Evolutionary conservation across 1,140 invertebrate species (phyloP), one percentile per base, ranked within the genome.

Genomic region (Coelopa frigida): DNA sequence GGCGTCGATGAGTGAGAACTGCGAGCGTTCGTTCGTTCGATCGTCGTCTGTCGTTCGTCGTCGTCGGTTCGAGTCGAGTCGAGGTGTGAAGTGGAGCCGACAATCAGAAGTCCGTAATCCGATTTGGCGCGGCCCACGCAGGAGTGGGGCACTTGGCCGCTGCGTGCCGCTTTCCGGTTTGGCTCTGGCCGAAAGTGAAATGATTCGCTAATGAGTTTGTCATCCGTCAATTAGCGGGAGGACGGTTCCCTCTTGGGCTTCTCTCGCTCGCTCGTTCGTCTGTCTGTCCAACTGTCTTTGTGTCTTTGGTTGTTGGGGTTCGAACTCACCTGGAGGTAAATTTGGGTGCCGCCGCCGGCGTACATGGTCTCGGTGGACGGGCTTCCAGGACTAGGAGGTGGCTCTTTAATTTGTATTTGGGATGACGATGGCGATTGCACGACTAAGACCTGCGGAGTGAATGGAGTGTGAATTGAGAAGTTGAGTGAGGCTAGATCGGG

Each of bases 281-380:
- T 8, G 11, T 36, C 14, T 38, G 36, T 18, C 17, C 21, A 20
- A 12, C n/a, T 26, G 44, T 46, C 21, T 17, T 8, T 37, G 12
- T 18, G 3, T 32, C 27, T 36, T 36, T 26, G 21, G 17, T 46
- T 29, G 22, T 36, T n/a, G n/a, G n/a, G n/a, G n/a, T n/a, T n/a
- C 24, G 23, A 45, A 59, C 59, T 67, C 62, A 70, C 67, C 66
- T 70, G 67, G 52, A 70, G 57, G 51, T 69, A 70, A 51, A 70
- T 70, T 58, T 70, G 67, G 54, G 67, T 70, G 58, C 66, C 60
- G 56, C 66, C 67, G 53, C 61, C 56, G 39, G 66, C 61, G 53
- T 70, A 70, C 67, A 70, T 70, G 54, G 55, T 61, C 52, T 66
- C 54, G 40, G 57, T 47, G 42, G 53, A 47, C 37, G 54, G 51